Evolutionary conservation across 2,113 vertebrate genomes (phyloP), one percentile per base, ranked within the genome.

Genomic region (Excalfactoria chinensis): DNA sequence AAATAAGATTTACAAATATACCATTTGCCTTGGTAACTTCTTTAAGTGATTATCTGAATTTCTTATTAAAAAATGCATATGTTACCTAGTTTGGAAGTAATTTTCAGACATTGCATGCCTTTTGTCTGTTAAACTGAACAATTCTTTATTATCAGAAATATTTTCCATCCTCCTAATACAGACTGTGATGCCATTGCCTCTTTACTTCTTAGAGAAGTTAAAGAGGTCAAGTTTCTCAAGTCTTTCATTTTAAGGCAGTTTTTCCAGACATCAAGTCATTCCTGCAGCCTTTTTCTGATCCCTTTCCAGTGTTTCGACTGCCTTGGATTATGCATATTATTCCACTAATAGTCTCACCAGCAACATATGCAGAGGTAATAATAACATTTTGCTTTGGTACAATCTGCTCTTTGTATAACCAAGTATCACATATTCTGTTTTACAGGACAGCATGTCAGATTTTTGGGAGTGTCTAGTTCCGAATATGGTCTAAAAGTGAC

Each of bases 251-350:
- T 70, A 82, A 89, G 51, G 48, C 58, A 92, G 71, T 76, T 70
- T 96, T 95, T 92, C 90, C 90, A 96, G 90, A 79, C 84, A 70
- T 85, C 66, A 62, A 90, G 72, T 85, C 32, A 94, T 64, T 87
- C 35, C 60, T 85, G 46, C 34, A 90, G 59, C 32, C n/a, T 93
- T 95, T 89, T 95, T 90, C 59, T 82, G 73, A 92, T 92, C 22
- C 20, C 11, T 85, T 87, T 91, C 84, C 84, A 93, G 55, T 40
- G 60, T 79, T 91, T 76, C 84, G 83, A 46, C 74, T 90, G 43
- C 66, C 69, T 79, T 91, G 77, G 51, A 25, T 46, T 89, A 26
- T 82, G 25, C 25, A 4, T 70, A 23, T 81, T 84, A 85, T 60
- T 80, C 53, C 37, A 87, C 30, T 56, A 79, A 83, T 34, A 43